Evolutionary conservation across 1,140 invertebrate genomes (phyloP).

Genomic region (Heterodera schachtii): DNA sequence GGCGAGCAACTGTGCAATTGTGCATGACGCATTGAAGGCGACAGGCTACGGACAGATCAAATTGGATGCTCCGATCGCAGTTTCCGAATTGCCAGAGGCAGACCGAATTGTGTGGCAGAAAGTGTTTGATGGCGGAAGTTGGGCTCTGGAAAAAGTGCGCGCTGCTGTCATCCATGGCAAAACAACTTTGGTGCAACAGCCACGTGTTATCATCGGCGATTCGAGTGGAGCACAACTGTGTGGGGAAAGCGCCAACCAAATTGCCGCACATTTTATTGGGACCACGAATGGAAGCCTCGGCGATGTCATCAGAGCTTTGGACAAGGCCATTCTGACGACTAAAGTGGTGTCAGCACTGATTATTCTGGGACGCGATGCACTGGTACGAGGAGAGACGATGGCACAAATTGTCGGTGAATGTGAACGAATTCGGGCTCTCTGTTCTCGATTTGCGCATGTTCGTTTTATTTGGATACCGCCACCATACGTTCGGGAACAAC

Average conservation of each 20-base stretch:
- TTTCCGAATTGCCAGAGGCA: not conserved
- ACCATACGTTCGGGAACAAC: too few species aligned
- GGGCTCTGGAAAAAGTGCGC: conserved; percentile 10
- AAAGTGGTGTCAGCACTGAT: not conserved
- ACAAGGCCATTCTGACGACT: not conserved
- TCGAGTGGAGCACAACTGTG: not conserved
- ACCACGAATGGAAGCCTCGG: not conserved
- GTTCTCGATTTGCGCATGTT: too few species aligned
- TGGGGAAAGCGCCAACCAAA: not conserved
- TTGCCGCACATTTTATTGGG: not conserved
- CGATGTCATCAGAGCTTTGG: not conserved
- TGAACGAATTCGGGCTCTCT: too few species aligned
- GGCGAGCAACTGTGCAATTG: not conserved
- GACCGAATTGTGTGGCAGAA: not conserved
- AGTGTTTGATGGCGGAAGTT: not conserved
- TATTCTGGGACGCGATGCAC: not conserved
- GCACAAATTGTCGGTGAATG: not conserved
- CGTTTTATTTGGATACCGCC: too few species aligned
- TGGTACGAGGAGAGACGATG: not conserved
- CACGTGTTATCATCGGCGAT: not conserved
- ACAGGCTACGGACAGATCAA: not conserved
- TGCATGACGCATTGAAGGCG: not conserved
- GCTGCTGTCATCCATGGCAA: not conserved
- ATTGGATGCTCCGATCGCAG: not conserved
- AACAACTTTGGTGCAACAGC: not conserved